Base-by-base conservation (phyloP, 2,888 invertebrate genomes). In the Eurois occulta region DNA sequence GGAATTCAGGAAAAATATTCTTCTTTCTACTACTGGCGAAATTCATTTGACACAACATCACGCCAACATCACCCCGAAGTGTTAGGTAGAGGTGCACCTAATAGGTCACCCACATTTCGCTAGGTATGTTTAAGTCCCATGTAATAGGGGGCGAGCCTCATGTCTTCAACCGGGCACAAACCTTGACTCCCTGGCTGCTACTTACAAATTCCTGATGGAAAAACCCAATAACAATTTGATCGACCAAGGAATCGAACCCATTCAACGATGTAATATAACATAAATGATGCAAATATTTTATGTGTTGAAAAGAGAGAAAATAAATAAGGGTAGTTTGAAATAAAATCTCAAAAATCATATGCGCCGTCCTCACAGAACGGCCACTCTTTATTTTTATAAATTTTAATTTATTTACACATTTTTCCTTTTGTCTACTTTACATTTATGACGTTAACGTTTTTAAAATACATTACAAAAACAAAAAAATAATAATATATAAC, bases 401-500 rank as follows among this genome's bases (percentile, higher is more conserved):
- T 96, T 96, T 96, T 96, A 96, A 96, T 96, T 91, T 96, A 96
- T 96, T 95, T 96, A 96, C 96, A 96, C 93, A 95, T 96, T 96
- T 62, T 95, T 93, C 93, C 93, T 94, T 85, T 93, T 88, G 90
- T 93, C 96, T 96, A 96, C 96, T 96, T 96, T 96, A 96, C 96
- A 96, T 95, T 92, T 95, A 95, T 94, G 95, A 95, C 95, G 93
- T 95, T 96, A 96, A 96, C 95, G 94, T 95, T 95, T 94, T 96
- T 95, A 96, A 96, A 96, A 96, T 96, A 96, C 96, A 96, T 95
- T 95, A 88, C 94, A 95, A 96, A 96, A 95, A 94, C 95, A 95
- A 95, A 93, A 93, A 91, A 92, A 94, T 92, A 92, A 94, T 83
- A 81, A 84, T 84, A 89, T 88, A 80, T 89, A 96, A 96, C 95